A percentile compares a stretch with the other conserved stretches of the same genome.
Conservation (phyloP, 2,888 invertebrate species). For the Tenodera sinensis region DNA sequence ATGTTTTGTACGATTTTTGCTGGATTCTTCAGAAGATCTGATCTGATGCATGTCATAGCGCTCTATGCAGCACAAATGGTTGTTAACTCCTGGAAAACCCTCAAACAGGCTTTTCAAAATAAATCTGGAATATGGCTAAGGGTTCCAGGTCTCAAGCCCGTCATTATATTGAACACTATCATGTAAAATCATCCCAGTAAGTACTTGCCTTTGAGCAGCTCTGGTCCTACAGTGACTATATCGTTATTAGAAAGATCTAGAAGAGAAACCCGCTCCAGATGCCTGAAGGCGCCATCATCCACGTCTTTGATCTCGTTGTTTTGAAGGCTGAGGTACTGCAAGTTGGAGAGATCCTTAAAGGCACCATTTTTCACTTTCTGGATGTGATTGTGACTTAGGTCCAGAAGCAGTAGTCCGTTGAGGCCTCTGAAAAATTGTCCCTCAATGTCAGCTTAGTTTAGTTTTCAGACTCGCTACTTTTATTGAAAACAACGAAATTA, state of each 20-base stretch:
- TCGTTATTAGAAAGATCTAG: neutral
- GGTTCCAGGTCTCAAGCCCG: no score
- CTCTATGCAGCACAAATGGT: no score
- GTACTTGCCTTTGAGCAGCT: neutral
- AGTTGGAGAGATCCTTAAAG: neutral
- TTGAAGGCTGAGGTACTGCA: neutral
- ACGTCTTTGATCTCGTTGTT: neutral
- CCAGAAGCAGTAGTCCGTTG: neutral
- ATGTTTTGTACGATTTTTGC: no score
- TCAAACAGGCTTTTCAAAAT: no score
- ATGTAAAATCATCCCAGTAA: neutral
- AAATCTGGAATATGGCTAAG: no score
- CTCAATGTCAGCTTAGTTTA: no score
- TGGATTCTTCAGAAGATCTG: no score
- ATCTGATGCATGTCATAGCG: no score
- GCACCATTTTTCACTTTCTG: neutral
- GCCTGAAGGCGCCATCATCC: neutral
- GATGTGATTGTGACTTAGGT: neutral
- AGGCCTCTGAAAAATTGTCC: neutral
- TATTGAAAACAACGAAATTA: no score
- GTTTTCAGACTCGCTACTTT: no score
- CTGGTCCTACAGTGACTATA: neutral
- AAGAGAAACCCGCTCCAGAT: neutral
- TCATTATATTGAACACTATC: no score
- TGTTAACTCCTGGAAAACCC: no score